Base-by-base conservation (phyloP, 2,888 invertebrate genomes). In the Hylaea fasciaria region DNA sequence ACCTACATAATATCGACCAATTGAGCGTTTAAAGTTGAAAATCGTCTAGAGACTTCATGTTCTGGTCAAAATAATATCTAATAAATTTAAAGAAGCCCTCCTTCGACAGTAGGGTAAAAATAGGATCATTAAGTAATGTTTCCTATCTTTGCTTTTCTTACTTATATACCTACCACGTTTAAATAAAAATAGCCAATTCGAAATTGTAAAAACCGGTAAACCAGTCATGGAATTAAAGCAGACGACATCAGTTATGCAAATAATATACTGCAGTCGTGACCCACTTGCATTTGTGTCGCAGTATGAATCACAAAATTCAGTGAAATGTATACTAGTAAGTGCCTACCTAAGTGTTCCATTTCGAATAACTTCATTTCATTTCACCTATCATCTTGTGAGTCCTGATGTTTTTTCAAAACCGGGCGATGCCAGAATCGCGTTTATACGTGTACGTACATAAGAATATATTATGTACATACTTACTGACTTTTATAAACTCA, bases 211-310 rank as follows among this genome's bases (percentile, higher is more conserved):
- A 66, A 65, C 16, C 52, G 65, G 68, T 71, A 70, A 72, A 73
- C 57, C 73, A 65, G 73, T 72, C 74, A 73, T 76, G 63, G 62
- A 77, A 77, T 71, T 22, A 74, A 76, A 62, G 55, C 80, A 82
- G 76, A 78, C 79, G 81, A 83, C 81, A 81, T 79, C 71, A 74
- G 71, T 83, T 82, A 89, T 85, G 85, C 76, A 80, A 90, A 89
- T 85, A 62, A 69, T 69, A 69, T 69, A 76, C 81, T 85, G 83
- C 86, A 87, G 83, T 84, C 81, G 68, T 85, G 86, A 83, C 86
- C 86, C 66, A 85, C 78, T 84, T 83, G 68, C 66, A 66, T 57
- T 65, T 65, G 64, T 78, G 79, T 78, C 81, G 82, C 80, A 80
- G 74, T 73, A 74, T 82, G 79, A 81, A 76, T 80, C 80, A 77